phyloP scores from a whole-genome alignment of 2,888 invertebrate species.

The Trissolcus japonicus region DNA sequence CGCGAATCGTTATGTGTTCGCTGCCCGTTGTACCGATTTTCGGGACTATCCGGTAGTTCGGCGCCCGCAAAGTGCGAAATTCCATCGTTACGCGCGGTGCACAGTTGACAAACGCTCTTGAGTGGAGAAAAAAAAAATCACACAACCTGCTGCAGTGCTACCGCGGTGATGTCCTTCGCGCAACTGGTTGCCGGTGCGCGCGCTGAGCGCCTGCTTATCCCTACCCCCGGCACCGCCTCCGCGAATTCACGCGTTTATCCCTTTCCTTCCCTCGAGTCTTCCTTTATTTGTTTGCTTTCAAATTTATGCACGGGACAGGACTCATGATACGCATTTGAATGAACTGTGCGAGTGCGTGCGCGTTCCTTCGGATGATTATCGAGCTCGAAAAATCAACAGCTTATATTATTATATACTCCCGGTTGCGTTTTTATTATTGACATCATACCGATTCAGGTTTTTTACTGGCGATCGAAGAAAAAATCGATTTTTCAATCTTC shows the following conservation, averaged over 20 bases:
- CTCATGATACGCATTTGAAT: conserved; percentile 51
- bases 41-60: conserved; percentile 10
- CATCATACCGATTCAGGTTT: no score
- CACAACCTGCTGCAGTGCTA: conserved; percentile 18
- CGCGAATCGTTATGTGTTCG: neutral
- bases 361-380: conserved; percentile 37
- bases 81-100: neutral
- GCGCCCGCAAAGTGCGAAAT: neutral
- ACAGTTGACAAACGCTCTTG: neutral
- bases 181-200: conserved; percentile 58
- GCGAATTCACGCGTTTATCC: conserved; percentile 43
- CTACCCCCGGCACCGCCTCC: conserved; percentile 36
- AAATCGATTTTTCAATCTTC: no score
- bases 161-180: conserved; percentile 46
- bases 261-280: conserved; percentile 32
- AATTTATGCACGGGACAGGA: conserved; percentile 50
- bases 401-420: conserved; percentile 7
- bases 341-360: conserved; percentile 28
- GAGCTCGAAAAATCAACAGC: conserved; percentile 26
- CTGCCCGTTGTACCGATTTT: neutral
- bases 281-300: conserved; percentile 53
- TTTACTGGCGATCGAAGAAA: no score
- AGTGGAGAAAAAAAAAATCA: neutral
- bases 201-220: conserved; percentile 54
- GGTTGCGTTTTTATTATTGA: no score